Evolutionary conservation across 2,888 invertebrate genomes (phyloP), one percentile per base, ranked within the genome.

Genomic region (Conistra vaccinii): DNA sequence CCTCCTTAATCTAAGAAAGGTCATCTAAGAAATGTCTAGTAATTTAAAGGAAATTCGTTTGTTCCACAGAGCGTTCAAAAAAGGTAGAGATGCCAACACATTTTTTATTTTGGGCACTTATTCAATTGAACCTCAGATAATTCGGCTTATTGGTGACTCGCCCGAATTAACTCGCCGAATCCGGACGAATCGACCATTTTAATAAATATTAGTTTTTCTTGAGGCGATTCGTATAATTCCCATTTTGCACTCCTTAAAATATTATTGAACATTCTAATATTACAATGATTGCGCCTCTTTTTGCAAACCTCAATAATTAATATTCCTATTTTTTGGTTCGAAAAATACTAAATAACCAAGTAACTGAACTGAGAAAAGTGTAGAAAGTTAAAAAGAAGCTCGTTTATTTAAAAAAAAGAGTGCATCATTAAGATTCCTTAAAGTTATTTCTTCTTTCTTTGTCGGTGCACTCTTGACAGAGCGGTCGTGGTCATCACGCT

Each of bases 1-100:
- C 61, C 3, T 12, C 61, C 73, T 73, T 66, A 83, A 77, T 84
- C 69, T 68, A 29, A 35, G 23, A 76, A 81, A 78, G 72, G 75
- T 76, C 73, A 29, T 55, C 48, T 67, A 61, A 76, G 51, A 70
- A 87, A 85, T 77, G 80, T 75, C 61, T 71, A 76, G 76, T 75
- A 23, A 80, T 85, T 86, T 85, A 66, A 74, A 78, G 61, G 61
- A 77, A 79, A 62, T 78, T 53, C 42, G 55, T 65, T 62, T 80
- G 45, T 67, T 9, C 51, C 61, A 67, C 42, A 62, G 62, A 75
- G 32, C 9, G 2, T 10, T 23, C 1, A 9, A 60, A 45, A 26
- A 14, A 35, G 0, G 20, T 7, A 76, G 81, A 81, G 3, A 20
- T 17, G 45, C 1, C 48, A 62, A 14, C 1, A n/a, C 14, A 7